These are phyloP conservation scores for Platichthys flesus DNA, from an alignment of 2,113 vertebrate species.

Conservation along the genomic window DNA sequence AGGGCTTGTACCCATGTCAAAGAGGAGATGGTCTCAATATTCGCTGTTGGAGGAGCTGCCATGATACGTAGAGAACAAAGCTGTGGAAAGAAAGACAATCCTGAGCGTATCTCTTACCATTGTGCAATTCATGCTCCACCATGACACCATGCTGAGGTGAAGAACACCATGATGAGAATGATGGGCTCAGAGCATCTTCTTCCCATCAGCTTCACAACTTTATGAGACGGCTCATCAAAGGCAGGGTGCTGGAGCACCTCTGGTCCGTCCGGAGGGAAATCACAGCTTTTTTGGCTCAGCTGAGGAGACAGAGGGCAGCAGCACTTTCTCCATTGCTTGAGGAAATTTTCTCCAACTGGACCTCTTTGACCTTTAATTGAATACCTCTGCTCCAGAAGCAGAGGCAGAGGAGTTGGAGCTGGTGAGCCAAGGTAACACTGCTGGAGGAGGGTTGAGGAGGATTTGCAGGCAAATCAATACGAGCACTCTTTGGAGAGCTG, in stretches of 20 bases:
- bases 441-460: slow-evolving; percentile 23
- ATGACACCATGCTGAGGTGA: not conserved
- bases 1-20: not conserved
- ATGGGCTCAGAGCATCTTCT: not conserved
- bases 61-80: slow-evolving; percentile 23
- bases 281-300: slow-evolving; percentile 1
- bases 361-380: slow-evolving; percentile 2
- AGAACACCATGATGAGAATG: not conserved
- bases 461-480: slow-evolving; percentile 40
- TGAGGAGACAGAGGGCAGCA: not conserved
- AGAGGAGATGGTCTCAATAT: not conserved
- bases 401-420: not conserved
- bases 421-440: slow-evolving; percentile 13
- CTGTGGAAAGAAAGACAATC: slow-evolving; percentile 10
- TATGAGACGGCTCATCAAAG: slow-evolving; percentile 11
- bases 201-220: not conserved
- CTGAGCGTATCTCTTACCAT: not conserved
- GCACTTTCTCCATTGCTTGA: not conserved
- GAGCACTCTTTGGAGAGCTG: not conserved
- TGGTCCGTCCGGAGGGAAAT: slow-evolving; percentile 11
- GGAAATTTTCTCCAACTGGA: not conserved
- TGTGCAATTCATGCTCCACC: not conserved
- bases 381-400: not conserved
- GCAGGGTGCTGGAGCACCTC: not conserved
- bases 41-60: not conserved